These are phyloP conservation scores for Heliconius congener DNA, from an alignment of 1,140 invertebrate species.

Conservation along the genomic window DNA sequence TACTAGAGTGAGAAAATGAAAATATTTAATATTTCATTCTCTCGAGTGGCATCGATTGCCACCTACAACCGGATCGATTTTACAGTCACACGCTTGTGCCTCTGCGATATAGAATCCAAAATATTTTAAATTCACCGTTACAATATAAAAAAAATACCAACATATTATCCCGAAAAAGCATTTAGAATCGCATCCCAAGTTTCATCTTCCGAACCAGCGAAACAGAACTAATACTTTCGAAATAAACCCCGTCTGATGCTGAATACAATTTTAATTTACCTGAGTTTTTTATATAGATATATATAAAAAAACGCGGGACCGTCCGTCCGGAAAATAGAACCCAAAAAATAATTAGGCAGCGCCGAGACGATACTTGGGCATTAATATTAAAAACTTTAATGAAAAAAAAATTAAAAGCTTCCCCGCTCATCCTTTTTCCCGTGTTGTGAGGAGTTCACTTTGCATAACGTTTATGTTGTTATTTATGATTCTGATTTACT, in stretches of 20 bases:
- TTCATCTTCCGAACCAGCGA: slow-evolving; percentile 37
- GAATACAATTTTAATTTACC: slow-evolving; percentile 49
- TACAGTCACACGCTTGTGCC: too few relatives aligned
- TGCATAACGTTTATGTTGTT: background rate
- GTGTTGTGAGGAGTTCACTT: slow-evolving; percentile 18
- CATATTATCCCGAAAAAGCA: background rate
- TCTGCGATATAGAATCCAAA: too few relatives aligned
- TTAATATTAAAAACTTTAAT: slow-evolving; percentile 82
- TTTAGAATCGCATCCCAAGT: slow-evolving; percentile 18
- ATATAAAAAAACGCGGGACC: slow-evolving; percentile 35
- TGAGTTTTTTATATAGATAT: slow-evolving; percentile 38
- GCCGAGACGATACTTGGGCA: slow-evolving; percentile 66
- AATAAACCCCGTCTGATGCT: slow-evolving; percentile 41
- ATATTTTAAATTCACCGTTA: too few relatives aligned
- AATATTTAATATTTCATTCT: too few relatives aligned
- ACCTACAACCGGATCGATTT: too few relatives aligned
- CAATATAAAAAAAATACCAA: background rate
- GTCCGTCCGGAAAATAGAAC: slow-evolving; percentile 57
- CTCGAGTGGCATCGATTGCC: too few relatives aligned
- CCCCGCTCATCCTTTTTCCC: slow-evolving; percentile 73
- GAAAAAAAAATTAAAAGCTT: slow-evolving; percentile 79
- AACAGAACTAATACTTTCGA: slow-evolving; percentile 48
- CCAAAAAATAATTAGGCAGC: slow-evolving; percentile 71
- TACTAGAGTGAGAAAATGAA: too few relatives aligned
- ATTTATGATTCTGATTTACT: background rate